Conservation (phyloP, 2,113 vertebrate genomes). For the Chitala chitala region DNA sequence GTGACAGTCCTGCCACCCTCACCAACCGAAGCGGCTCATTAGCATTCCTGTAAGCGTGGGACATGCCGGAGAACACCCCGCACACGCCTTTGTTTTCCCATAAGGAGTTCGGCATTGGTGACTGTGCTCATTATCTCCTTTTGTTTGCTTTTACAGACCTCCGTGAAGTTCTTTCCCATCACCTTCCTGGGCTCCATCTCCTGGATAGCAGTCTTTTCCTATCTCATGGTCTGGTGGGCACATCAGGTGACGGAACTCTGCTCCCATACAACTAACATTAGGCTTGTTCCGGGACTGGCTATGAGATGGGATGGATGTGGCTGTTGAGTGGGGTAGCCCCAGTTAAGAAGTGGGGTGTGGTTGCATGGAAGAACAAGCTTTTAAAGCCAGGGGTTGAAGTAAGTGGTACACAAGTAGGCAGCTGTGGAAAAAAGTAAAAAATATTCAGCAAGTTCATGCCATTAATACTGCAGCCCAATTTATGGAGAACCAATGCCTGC, state of each 20-base stretch:
- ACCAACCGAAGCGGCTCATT: neutral
- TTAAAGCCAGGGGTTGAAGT: too few species aligned
- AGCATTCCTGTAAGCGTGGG: neutral
- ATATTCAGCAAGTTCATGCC: too few species aligned
- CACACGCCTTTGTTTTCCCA: neutral
- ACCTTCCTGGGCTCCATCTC: conserved; percentile 85
- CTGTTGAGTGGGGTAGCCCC: neutral
- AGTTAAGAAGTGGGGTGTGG: neutral
- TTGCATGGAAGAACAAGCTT: too few species aligned
- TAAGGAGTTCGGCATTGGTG: neutral
- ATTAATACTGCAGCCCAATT: too few species aligned
- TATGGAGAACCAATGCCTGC: too few species aligned
- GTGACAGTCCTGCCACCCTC: neutral
- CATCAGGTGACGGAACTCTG: conserved; percentile 92
- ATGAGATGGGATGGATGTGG: too few species aligned
- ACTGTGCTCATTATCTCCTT: neutral
- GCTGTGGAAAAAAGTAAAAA: too few species aligned
- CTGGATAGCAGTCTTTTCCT: conserved; percentile 57
- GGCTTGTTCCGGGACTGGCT: too few species aligned
- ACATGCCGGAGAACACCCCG: neutral
- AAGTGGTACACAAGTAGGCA: too few species aligned
- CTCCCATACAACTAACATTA: neutral
- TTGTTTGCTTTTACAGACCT: conserved; percentile 60
- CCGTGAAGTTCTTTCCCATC: conserved; percentile 78
- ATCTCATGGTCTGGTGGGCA: conserved; percentile 97